Evolutionary conservation across 1,140 invertebrate species (phyloP).

Genomic region (Heliothis subflexa): DNA sequence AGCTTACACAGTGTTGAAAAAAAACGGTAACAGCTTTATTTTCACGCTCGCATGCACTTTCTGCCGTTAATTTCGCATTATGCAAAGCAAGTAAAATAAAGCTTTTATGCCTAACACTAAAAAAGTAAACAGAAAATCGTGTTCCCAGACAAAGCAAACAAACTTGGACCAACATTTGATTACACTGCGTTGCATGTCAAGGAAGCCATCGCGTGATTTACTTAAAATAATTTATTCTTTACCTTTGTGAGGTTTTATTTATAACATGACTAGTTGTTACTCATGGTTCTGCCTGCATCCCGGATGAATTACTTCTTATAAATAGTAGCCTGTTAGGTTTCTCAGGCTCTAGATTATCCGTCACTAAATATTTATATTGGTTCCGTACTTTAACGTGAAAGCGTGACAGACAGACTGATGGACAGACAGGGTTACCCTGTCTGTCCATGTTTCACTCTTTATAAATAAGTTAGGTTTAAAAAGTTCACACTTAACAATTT

Average conservation of each 20-base stretch:
- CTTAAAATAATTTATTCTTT: constrained; percentile 26
- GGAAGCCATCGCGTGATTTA: constrained; percentile 17
- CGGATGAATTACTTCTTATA: too few species aligned
- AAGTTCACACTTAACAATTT: constrained; percentile 28
- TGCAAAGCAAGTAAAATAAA: background rate
- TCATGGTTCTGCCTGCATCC: too few species aligned
- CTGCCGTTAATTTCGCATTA: background rate
- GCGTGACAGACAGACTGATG: too few species aligned
- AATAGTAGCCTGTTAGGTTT: too few species aligned
- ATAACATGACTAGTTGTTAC: background rate
- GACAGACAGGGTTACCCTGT: too few species aligned
- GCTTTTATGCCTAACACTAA: background rate
- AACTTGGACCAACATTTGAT: constrained; percentile 22
- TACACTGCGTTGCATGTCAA: constrained; percentile 1
- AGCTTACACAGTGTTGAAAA: too few species aligned
- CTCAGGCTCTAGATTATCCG: too few species aligned
- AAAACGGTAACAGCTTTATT: too few species aligned
- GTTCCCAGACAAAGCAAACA: constrained; percentile 23
- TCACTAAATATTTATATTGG: too few species aligned
- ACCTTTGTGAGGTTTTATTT: constrained; percentile 16
- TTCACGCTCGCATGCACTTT: too few species aligned
- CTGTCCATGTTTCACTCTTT: too few species aligned
- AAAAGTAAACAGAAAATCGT: constrained; percentile 30
- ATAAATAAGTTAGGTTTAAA: background rate
- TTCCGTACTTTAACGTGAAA: too few species aligned